Evolutionary conservation across 2,888 invertebrate species (phyloP).

Genomic region (Thalpophila matura): DNA sequence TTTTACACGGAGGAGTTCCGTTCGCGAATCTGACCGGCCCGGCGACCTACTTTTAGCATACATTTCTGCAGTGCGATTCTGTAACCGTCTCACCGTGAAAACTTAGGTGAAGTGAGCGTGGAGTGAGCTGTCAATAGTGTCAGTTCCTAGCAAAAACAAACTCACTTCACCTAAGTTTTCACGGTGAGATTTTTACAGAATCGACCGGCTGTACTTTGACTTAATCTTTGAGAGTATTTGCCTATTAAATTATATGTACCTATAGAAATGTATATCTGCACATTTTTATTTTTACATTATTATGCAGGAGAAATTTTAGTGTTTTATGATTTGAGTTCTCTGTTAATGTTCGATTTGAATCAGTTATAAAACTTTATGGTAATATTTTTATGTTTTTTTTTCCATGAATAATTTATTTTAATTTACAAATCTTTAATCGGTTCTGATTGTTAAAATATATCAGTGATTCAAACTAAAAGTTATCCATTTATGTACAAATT

Average conservation of each 20-base stretch:
- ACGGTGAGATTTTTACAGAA: too few species aligned
- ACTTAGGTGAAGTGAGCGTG: too few species aligned
- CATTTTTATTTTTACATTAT: slow-evolving; percentile 18
- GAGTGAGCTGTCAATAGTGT: too few species aligned
- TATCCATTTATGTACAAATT: slow-evolving; percentile 6
- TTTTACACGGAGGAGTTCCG: slow-evolving; percentile 60
- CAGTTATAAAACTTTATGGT: slow-evolving; percentile 20
- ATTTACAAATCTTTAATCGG: neutral
- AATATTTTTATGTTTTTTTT: slow-evolving; percentile 29
- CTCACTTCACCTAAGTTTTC: too few species aligned
- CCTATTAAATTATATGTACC: too few species aligned
- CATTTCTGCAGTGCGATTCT: too few species aligned
- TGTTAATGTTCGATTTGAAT: slow-evolving; percentile 11
- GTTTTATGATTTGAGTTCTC: slow-evolving; percentile 30
- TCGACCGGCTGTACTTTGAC: slow-evolving; percentile 67
- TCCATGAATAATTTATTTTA: slow-evolving; percentile 22
- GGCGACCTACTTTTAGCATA: slow-evolving; percentile 67
- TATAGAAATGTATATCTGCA: slow-evolving; percentile 42
- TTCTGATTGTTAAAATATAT: neutral
- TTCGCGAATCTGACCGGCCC: slow-evolving; percentile 63
- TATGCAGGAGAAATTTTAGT: slow-evolving; percentile 51
- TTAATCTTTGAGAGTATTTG: slow-evolving; percentile 68
- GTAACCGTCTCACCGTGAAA: too few species aligned
- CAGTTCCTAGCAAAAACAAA: too few species aligned
- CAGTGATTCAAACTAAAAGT: neutral